These are phyloP conservation scores for Drosophila pseudotalamancana DNA, from an alignment of 2,888 invertebrate genomes.

Conservation along the genomic window DNA sequence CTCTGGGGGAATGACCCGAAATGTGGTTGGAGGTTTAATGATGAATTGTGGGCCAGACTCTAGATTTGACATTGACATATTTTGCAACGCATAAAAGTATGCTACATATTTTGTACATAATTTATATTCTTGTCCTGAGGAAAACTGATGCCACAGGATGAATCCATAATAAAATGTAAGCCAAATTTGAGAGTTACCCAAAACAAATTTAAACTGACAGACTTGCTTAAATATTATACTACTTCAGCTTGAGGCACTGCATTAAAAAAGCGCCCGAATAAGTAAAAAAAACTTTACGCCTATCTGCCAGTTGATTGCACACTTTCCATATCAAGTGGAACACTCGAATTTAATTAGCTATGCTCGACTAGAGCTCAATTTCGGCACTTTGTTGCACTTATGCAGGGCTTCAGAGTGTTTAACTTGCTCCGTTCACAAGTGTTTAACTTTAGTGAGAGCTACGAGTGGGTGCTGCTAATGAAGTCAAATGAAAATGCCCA, in stretches of 20 bases:
- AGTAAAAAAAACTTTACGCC: background rate
- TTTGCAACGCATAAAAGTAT: constrained; percentile 68
- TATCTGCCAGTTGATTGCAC: constrained; percentile 6
- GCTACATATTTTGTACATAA: constrained; percentile 58
- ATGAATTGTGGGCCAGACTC: constrained; percentile 68
- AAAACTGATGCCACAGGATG: constrained; percentile 12
- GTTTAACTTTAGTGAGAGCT: constrained; percentile 29
- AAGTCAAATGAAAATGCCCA: constrained; percentile 46
- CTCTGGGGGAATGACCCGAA: constrained; percentile 34
- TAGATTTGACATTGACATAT: constrained; percentile 74
- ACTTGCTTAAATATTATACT: background rate
- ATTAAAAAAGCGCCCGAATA: background rate
- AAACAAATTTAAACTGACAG: constrained; percentile 11
- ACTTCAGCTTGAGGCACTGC: background rate
- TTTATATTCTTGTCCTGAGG: constrained; percentile 40
- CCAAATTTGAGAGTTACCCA: constrained; percentile 23
- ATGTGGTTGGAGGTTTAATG: constrained; percentile 49
- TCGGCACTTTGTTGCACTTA: constrained; percentile 23
- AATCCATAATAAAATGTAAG: constrained; percentile 33
- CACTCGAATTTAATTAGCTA: constrained; percentile 39
- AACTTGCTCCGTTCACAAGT: constrained; percentile 32
- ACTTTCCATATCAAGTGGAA: constrained; percentile 18
- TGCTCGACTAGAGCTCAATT: constrained; percentile 36
- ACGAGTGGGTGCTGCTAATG: constrained; percentile 19
- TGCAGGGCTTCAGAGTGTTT: constrained; percentile 2